Conservation (phyloP, 2,113 vertebrate species). For the Cromileptes altivelis region DNA sequence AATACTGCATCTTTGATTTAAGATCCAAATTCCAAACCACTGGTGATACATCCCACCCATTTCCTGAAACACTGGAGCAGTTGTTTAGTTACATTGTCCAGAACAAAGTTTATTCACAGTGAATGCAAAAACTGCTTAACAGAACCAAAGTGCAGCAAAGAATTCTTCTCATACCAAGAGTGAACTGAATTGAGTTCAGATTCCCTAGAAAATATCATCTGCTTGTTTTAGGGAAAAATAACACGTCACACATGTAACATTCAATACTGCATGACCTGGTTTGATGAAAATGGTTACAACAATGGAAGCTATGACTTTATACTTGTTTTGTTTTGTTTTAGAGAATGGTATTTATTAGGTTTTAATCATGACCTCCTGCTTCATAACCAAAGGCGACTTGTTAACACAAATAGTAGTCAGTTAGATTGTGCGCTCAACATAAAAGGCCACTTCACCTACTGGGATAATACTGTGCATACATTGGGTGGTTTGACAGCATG, state of each 20-base stretch:
- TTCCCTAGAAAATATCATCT: not conserved
- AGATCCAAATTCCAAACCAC: not conserved
- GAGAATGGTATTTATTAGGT: not conserved
- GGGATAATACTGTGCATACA: not conserved
- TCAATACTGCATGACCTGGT: not conserved
- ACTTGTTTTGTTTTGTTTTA: not conserved
- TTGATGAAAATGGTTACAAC: not conserved
- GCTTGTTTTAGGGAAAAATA: not conserved
- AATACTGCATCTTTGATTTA: conserved; percentile 1
- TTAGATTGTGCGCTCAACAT: not conserved
- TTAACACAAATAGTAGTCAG: not conserved
- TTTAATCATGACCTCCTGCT: not conserved
- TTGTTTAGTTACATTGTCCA: not conserved
- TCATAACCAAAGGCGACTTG: not conserved
- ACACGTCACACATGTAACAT: not conserved
- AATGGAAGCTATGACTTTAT: not conserved
- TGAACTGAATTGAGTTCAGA: not conserved
- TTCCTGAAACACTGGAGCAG: not conserved
- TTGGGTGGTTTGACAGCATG: not conserved
- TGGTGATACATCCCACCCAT: not conserved
- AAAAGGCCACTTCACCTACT: not conserved
- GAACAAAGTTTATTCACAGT: not conserved
- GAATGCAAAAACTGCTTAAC: not conserved
- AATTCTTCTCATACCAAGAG: not conserved
- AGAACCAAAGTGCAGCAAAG: not conserved